Percentiles rank a stretch among this genome's conserved stretches.
Conservation (phyloP, 2,888 invertebrate species). For the Salpingus planirostris region DNA sequence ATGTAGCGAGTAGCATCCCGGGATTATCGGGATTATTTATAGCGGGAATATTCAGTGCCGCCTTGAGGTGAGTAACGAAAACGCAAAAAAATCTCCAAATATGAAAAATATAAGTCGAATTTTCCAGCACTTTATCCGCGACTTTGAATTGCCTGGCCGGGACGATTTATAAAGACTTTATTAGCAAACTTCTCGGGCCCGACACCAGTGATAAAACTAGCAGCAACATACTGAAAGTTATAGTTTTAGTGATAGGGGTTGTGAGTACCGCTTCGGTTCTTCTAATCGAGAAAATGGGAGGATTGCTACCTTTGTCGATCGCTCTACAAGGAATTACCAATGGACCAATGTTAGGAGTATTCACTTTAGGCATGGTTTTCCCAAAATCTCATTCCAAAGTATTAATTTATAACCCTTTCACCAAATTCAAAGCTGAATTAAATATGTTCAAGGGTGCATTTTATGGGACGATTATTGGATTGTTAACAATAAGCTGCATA, state of each 20-base stretch:
- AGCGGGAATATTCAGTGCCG: constrained; percentile 63
- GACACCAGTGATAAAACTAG: constrained; percentile 46
- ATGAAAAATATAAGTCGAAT: constrained; percentile 10
- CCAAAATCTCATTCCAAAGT: constrained; percentile 57
- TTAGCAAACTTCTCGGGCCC: constrained; percentile 45
- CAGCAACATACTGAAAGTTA: constrained; percentile 46
- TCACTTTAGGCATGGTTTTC: constrained; percentile 58
- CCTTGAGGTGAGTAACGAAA: constrained; percentile 44
- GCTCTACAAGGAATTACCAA: constrained; percentile 59
- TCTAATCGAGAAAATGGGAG: constrained; percentile 43
- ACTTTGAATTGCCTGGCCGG: constrained; percentile 52
- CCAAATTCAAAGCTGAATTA: not conserved
- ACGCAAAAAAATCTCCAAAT: not conserved
- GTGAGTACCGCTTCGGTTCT: constrained; percentile 66
- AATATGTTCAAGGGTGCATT: no score
- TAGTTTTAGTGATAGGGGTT: constrained; percentile 41
- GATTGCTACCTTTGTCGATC: constrained; percentile 51
- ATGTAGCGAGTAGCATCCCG: constrained; percentile 51
- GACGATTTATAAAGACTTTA: constrained; percentile 54
- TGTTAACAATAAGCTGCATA: constrained; percentile 12
- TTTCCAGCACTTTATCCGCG: constrained; percentile 51
- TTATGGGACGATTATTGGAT: constrained; percentile 20
- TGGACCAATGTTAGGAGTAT: constrained; percentile 59
- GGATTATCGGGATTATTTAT: constrained; percentile 66
- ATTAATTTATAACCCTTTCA: no score